phyloP scores from a whole-genome alignment of 2,797 vertebrate species.

The Diplodus puntazzo region DNA sequence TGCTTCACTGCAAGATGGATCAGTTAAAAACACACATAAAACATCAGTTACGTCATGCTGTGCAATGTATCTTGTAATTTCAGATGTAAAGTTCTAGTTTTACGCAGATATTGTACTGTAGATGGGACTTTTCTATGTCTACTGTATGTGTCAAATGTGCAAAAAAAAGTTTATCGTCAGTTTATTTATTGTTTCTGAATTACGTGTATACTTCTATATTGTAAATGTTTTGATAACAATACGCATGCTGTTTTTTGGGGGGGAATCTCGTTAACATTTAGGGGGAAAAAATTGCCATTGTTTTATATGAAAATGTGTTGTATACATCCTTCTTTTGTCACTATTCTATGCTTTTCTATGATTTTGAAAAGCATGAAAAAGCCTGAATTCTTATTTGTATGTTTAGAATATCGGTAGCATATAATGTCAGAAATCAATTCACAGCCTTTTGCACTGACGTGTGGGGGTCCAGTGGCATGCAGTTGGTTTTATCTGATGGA shows the following conservation, averaged over 20 bases:
- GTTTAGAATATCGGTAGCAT: constrained; percentile 74
- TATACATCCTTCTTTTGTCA: constrained; percentile 77
- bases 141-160: constrained; percentile 88
- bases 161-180: constrained; percentile 88
- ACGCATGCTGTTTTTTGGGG: constrained; percentile 88
- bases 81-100: constrained; percentile 91
- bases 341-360: constrained; percentile 81
- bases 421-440: constrained; percentile 58
- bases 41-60: constrained; percentile 79
- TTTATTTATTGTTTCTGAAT: constrained; percentile 92
- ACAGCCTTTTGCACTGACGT: constrained; percentile 79
- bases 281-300: constrained; percentile 71
- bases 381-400: constrained; percentile 77
- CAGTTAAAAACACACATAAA: constrained; percentile 13
- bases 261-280: constrained; percentile 78
- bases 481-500: constrained; percentile 47
- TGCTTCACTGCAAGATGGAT: constrained; percentile 68
- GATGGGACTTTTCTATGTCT: constrained; percentile 87
- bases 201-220: constrained; percentile 88
- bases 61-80: constrained; percentile 93
- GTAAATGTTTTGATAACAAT: constrained; percentile 91
- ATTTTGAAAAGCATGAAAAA: constrained; percentile 83
- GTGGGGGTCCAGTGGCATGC: constrained; percentile 62
- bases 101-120: constrained; percentile 85
- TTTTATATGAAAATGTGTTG: constrained; percentile 79